Conservation (phyloP, 2,113 vertebrate genomes). For the Eretmodus cyanostictus region DNA sequence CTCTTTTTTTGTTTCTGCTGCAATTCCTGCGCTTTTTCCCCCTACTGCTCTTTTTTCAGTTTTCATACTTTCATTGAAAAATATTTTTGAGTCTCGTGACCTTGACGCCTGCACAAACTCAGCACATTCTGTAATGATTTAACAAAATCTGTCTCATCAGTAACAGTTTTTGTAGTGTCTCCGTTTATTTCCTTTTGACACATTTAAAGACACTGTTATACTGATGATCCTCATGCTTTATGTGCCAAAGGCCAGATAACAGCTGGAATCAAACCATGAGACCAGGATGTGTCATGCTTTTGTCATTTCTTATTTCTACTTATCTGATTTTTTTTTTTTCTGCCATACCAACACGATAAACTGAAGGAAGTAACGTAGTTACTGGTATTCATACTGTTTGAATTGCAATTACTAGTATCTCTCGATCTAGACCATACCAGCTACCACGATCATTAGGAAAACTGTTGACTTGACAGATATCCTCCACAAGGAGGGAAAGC, state of each 20-base stretch:
- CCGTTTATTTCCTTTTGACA: neutral
- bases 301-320: neutral
- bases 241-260: neutral
- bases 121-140: neutral
- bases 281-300: neutral
- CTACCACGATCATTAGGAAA: neutral
- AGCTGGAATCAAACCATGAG: neutral
- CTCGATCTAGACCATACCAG: neutral
- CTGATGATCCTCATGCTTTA: neutral
- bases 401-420: neutral
- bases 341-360: neutral
- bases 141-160: neutral
- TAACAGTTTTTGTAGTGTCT: neutral
- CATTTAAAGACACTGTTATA: neutral
- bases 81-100: neutral
- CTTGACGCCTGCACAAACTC: neutral
- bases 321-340: neutral
- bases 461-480: neutral
- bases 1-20: neutral
- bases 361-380: neutral
- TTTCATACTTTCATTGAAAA: neutral
- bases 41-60: neutral
- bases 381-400: neutral
- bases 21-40: accelerated
- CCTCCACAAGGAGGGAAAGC: neutral